These are phyloP conservation scores for Mactromeris polynyma DNA, from an alignment of 2,888 invertebrate species.

Conservation along the genomic window DNA sequence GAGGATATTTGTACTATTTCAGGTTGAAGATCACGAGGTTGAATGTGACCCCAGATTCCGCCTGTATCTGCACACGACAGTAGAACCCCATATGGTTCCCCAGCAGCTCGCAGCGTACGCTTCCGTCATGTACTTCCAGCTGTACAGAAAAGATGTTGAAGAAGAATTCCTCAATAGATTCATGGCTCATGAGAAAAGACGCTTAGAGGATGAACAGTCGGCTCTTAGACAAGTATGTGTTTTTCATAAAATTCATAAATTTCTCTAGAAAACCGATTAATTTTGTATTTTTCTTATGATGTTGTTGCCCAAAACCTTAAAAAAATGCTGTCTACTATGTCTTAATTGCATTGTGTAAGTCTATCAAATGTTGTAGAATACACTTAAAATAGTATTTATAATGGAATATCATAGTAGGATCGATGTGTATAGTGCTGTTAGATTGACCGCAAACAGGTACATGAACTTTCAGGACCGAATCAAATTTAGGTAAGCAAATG, in stretches of 20 bases:
- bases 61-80: constrained; percentile 86
- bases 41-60: constrained; percentile 87
- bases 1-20: background rate
- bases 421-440: too few species aligned
- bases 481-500: too few species aligned
- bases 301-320: too few species aligned
- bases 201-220: constrained; percentile 86
- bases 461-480: too few species aligned
- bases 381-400: too few species aligned
- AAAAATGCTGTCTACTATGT: too few species aligned
- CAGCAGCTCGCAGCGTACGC: constrained; percentile 84
- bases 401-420: too few species aligned
- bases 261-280: too few species aligned
- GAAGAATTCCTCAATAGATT: constrained; percentile 86
- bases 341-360: too few species aligned
- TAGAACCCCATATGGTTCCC: constrained; percentile 84
- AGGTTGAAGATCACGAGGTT: constrained; percentile 87
- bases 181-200: constrained; percentile 85
- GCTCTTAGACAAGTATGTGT: constrained; percentile 83
- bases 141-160: constrained; percentile 82
- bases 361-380: too few species aligned
- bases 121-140: constrained; percentile 84
- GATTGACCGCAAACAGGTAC: too few species aligned
- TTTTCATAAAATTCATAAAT: background rate
- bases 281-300: too few species aligned